Evolutionary conservation across 2,113 vertebrate genomes (phyloP).

Genomic region (Phaethornis superciliosus): DNA sequence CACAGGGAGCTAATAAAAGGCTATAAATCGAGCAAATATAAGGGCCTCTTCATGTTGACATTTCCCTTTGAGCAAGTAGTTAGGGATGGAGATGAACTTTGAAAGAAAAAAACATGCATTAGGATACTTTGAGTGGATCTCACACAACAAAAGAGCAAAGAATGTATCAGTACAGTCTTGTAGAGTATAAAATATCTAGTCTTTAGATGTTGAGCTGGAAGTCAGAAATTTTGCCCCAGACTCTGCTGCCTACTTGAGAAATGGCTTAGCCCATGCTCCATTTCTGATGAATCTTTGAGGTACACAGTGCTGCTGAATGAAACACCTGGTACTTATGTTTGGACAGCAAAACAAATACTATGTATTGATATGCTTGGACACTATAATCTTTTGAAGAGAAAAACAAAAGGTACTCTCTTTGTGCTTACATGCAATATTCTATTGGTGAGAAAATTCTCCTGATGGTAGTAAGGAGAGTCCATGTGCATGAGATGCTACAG

Average conservation of each 20-base stretch:
- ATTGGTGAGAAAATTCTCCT: background rate
- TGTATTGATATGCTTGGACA: slow-evolving; percentile 46
- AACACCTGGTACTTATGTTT: slow-evolving; percentile 39
- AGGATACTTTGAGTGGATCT: background rate
- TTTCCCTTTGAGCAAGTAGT: slow-evolving; percentile 53
- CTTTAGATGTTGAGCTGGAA: background rate
- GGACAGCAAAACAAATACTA: slow-evolving; percentile 44
- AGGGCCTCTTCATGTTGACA: slow-evolving; percentile 47
- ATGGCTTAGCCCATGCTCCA: background rate
- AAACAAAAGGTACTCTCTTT: slow-evolving; percentile 57
- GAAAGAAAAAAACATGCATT: slow-evolving; percentile 52
- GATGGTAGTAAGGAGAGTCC: background rate
- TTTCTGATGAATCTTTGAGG: slow-evolving; percentile 22
- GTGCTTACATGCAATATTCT: background rate
- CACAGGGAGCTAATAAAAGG: slow-evolving; percentile 42
- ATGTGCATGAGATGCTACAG: background rate
- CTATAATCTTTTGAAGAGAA: slow-evolving; percentile 50
- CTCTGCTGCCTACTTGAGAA: background rate
- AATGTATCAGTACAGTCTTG: slow-evolving; percentile 13
- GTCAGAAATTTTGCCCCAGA: background rate
- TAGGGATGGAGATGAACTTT: slow-evolving; percentile 34
- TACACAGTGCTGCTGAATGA: background rate
- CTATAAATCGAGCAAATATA: slow-evolving; percentile 49
- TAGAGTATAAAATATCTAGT: background rate
- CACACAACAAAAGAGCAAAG: slow-evolving; percentile 2